phyloP scores from a whole-genome alignment of 2,113 vertebrate genomes.

The Xenus cinereus region DNA sequence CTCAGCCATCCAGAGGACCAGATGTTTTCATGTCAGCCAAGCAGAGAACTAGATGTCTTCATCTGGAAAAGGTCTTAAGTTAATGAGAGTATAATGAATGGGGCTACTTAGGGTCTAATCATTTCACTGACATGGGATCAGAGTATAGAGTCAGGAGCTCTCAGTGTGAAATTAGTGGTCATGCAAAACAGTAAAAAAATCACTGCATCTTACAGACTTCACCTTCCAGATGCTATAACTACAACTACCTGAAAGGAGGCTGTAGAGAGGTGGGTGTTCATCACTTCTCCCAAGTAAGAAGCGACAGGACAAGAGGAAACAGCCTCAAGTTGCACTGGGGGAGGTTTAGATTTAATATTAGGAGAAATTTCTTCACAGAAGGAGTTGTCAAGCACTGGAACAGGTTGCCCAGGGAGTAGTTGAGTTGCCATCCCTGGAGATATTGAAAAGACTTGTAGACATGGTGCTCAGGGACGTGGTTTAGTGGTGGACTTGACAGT shows the following conservation, averaged over 20 bases:
- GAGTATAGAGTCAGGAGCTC: background rate
- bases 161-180: background rate
- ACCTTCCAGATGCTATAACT: background rate
- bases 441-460: background rate
- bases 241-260: background rate
- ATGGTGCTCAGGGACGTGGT: background rate
- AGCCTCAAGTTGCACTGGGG: background rate
- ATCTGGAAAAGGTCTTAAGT: background rate
- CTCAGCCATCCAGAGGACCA: background rate
- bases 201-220: background rate
- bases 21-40: background rate
- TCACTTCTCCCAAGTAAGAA: background rate
- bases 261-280: background rate
- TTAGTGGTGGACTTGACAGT: background rate
- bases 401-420: background rate
- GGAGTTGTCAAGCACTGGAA: background rate
- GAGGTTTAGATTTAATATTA: background rate
- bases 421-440: background rate
- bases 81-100: background rate
- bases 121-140: background rate
- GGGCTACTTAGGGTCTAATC: background rate
- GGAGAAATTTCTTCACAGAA: background rate
- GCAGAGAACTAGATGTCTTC: background rate
- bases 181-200: background rate
- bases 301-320: background rate